Percentiles rank a stretch among this genome's conserved stretches.
These are phyloP conservation scores for Phymorhynchus buccinoides DNA, from an alignment of 1,140 invertebrate genomes.

Conservation along the genomic window DNA sequence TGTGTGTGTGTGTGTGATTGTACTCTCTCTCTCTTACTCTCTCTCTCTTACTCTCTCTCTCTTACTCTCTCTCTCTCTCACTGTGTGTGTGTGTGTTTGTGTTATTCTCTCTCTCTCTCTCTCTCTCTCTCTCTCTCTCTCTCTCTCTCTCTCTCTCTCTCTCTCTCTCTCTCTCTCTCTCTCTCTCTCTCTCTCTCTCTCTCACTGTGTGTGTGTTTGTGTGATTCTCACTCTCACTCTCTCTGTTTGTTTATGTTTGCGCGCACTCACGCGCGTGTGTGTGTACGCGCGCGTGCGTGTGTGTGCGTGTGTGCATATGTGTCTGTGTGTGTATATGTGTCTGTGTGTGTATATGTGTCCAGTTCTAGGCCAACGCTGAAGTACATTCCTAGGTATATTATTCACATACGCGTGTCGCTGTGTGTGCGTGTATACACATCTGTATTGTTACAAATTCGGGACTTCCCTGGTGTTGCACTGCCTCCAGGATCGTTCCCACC, in stretches of 20 bases:
- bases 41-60: not conserved
- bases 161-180: slow-evolving; percentile 9
- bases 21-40: not conserved
- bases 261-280: not conserved
- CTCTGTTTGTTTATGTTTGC: not conserved
- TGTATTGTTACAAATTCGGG: too few species aligned
- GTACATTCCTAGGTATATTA: too few species aligned
- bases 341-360: not conserved
- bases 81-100: not conserved
- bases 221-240: not conserved
- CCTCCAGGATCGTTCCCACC: too few species aligned
- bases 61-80: not conserved
- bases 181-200: not conserved
- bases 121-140: slow-evolving; percentile 13
- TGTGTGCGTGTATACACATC: not conserved
- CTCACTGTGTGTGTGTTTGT: not conserved
- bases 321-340: not conserved
- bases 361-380: too few species aligned
- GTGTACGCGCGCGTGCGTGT: not conserved
- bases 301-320: not conserved
- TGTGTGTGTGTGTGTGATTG: not conserved
- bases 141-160: not conserved
- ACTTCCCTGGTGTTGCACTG: too few species aligned
- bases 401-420: not conserved
- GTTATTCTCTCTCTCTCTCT: slow-evolving; percentile 21